Base-by-base conservation (phyloP, 2,113 vertebrate species). In the Harpagus bidentatus region DNA sequence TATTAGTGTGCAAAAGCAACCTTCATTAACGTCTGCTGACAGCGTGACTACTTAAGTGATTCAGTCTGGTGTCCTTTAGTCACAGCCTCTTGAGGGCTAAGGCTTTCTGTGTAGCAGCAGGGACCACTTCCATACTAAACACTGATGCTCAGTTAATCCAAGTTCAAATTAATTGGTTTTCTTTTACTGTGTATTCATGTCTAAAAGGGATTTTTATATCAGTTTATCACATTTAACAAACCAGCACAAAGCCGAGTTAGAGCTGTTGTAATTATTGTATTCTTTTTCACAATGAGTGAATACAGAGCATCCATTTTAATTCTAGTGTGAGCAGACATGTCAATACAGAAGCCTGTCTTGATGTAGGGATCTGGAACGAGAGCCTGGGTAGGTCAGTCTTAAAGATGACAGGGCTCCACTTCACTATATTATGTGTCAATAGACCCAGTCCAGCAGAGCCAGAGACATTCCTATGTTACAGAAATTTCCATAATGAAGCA, bases 81-180 rank as follows among this genome's bases (percentile, higher is more conserved):
- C 62, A 83, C 28, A 88, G 71, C 26, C 82, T 69, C 90, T 86
- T 53, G 92, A 88, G 90, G 50, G 19, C 53, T 69, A 45, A 73
- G 43, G 48, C 48, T 93, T 96, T 86, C 95, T 69, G 5, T 26
- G 56, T 23, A 88, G 79, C 82, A 96, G 58, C 78, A 93, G 71
- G 66, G 92, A 93, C 73, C 53, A 77, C 78, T 96, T 94, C 40
- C 61, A 53, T 48, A 23, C 34, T 72, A 87, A 96, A 90, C 48
- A 69, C 13, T 88, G 78, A 79, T 80, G 70, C 43, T 88, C 87
- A 82, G 40, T 88, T 94, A 95, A 90, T 90, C 70, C 87, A 62
- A 70, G 11, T 74, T 90, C 34, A 93, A 87, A 93, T 91, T 96
- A 96, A 94, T 78, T 94, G 61, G 10, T 47, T 93, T 91, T 89